Conservation (phyloP, 2,888 invertebrate species). For the Branchellion lobata region DNA sequence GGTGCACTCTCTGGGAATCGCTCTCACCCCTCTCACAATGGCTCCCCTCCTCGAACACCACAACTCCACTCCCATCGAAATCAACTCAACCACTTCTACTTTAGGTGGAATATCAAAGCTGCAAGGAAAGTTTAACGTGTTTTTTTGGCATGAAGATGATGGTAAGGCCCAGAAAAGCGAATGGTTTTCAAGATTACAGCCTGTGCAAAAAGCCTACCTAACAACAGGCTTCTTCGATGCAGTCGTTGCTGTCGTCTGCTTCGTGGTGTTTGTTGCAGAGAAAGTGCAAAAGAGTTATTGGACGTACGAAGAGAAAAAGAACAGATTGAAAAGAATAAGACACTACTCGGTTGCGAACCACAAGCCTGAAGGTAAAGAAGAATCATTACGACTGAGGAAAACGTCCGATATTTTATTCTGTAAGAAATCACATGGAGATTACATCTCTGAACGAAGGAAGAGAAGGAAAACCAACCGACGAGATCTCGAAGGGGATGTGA, state of each 20-base stretch:
- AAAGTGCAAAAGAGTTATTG: background rate
- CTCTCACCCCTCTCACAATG: slow-evolving; percentile 34
- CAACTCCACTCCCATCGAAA: background rate
- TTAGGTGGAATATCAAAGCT: background rate
- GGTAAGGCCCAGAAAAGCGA: background rate
- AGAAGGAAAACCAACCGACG: background rate
- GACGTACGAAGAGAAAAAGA: background rate
- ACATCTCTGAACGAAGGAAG: background rate
- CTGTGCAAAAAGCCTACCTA: slow-evolving; percentile 33
- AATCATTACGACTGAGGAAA: background rate
- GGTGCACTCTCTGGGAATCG: slow-evolving; percentile 27
- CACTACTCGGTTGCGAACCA: background rate
- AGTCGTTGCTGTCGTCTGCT: slow-evolving; percentile 16
- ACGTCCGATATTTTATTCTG: slow-evolving; percentile 10
- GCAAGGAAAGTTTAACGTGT: background rate
- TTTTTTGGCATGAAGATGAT: background rate
- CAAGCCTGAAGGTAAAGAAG: background rate
- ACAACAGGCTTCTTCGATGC: slow-evolving; percentile 12
- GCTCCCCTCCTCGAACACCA: slow-evolving; percentile 32
- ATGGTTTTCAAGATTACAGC: background rate
- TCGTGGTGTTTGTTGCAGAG: background rate
- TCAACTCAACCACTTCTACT: background rate
- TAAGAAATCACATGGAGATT: slow-evolving; percentile 10
- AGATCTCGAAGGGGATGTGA: background rate
- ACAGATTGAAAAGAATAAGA: background rate